Base-by-base conservation (phyloP, 1,140 invertebrate genomes). In the Euschistus heros region DNA sequence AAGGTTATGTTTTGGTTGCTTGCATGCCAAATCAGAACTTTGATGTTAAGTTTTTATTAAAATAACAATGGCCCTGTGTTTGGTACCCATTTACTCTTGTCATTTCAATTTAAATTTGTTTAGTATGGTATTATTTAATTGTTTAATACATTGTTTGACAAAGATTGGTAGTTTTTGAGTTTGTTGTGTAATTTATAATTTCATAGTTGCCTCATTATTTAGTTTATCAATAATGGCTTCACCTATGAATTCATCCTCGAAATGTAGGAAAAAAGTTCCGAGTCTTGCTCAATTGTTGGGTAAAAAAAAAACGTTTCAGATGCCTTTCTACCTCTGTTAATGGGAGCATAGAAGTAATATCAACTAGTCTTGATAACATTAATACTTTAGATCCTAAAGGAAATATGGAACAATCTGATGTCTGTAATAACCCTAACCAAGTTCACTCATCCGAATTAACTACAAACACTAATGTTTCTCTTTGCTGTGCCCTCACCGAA, bases 401-500 rank as follows among this genome's bases (percentile, higher is more conserved):
- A 2, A 26, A 57, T 60, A 22, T 20, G 17, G 46, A 44, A 18
- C 30, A 59, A 37, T 33, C 46, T 20, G 30, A 64, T 30, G 7
- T 4, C 15, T 26, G 26, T 57, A n/a, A 64, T n/a, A n/a, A 42
- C 6, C 5, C 26, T 33, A 20, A 24, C 8, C 30, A 27, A 57
- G 27, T 55, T 61, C 54, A 26, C 15, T 33, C 27, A n/a, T 24
- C 64, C 0, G 64, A 68, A 22, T 54, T 63, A 27, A 54, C 64
- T 26, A 69, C 30, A 52, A 69, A 62, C 26, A 71, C 71, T 37
- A 72, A 72, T 66, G 69, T 72, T 20, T 62, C 68, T 22, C 65
- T 72, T 17, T 71, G 71, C 63, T 72, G 71, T 44, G 71, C 71
- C 13, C 70, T 71, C 24, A 72, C 71, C 10, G 70, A 72, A 65